Evolutionary conservation across 2,797 vertebrate genomes (phyloP).

Genomic region (Gephyroberyx darwinii): DNA sequence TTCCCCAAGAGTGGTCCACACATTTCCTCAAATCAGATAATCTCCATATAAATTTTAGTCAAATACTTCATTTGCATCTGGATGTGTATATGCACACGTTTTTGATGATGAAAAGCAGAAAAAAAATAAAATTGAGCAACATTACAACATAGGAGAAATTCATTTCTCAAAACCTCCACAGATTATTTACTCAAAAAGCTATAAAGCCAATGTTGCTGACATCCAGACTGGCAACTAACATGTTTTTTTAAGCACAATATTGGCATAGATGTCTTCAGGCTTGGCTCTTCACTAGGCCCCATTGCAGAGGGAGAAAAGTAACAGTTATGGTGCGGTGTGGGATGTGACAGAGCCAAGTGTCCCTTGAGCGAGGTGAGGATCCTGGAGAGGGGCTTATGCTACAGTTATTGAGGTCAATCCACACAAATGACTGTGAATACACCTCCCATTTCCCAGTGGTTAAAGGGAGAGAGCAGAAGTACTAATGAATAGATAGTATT

Average conservation of each 20-base stretch:
- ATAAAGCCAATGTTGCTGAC: neutral
- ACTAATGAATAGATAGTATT: neutral
- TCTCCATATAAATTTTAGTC: neutral
- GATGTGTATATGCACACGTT: neutral
- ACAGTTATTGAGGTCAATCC: slow-evolving; percentile 67
- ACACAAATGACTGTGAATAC: slow-evolving; percentile 55
- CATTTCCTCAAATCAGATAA: neutral
- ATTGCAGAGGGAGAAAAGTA: slow-evolving; percentile 10
- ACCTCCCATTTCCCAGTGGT: slow-evolving; percentile 32
- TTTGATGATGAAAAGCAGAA: neutral
- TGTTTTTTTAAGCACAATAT: neutral
- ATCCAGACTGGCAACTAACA: neutral
- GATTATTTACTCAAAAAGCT: neutral
- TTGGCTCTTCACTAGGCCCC: neutral
- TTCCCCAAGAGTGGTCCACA: neutral
- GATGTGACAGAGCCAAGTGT: slow-evolving; percentile 12
- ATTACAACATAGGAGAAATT: neutral
- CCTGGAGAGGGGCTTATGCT: slow-evolving; percentile 40
- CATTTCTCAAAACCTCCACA: neutral
- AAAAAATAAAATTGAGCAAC: neutral
- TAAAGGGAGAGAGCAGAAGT: slow-evolving; percentile 14
- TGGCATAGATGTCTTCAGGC: neutral
- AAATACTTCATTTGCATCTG: neutral
- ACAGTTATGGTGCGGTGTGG: slow-evolving; percentile 19
- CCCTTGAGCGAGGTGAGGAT: slow-evolving; percentile 13